phyloP scores from a whole-genome alignment of 1,140 invertebrate genomes.

The Penaeus chinensis region DNA sequence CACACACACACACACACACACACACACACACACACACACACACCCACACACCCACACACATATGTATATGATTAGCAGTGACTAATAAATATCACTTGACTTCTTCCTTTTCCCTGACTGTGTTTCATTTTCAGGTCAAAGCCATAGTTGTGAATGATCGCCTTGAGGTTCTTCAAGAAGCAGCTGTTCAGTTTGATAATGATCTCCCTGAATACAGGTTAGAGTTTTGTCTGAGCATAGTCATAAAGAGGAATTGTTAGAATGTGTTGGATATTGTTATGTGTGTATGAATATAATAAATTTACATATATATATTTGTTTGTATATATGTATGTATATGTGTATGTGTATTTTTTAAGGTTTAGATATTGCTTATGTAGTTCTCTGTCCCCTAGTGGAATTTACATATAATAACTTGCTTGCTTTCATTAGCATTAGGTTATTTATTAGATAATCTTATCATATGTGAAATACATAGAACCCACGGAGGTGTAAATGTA shows the following conservation, averaged over 20 bases:
- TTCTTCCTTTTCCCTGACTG: constrained; percentile 49
- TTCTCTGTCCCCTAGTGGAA: too few species aligned
- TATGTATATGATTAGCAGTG: too few species aligned
- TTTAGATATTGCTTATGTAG: too few species aligned
- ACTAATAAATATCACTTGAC: background rate
- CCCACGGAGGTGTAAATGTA: constrained; percentile 82
- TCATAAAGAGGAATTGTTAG: too few species aligned
- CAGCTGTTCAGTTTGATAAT: constrained; percentile 87
- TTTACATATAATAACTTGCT: background rate
- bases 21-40: too few species aligned
- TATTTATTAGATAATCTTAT: constrained; percentile 30
- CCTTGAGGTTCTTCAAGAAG: constrained; percentile 80
- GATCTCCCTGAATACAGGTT: constrained; percentile 92
- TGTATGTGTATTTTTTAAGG: too few species aligned
- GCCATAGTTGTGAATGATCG: constrained; percentile 84
- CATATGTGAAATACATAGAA: constrained; percentile 70
- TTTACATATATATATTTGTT: too few species aligned
- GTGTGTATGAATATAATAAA: too few species aligned
- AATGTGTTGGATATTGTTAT: too few species aligned
- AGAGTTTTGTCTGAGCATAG: constrained; percentile 46
- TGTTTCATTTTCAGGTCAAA: constrained; percentile 81
- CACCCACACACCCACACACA: too few species aligned
- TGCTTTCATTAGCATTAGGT: constrained; percentile 15
- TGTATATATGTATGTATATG: too few species aligned
- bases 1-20: too few species aligned